phyloP scores from a whole-genome alignment of 2,888 invertebrate species.

The Oxycera nigricornis region DNA sequence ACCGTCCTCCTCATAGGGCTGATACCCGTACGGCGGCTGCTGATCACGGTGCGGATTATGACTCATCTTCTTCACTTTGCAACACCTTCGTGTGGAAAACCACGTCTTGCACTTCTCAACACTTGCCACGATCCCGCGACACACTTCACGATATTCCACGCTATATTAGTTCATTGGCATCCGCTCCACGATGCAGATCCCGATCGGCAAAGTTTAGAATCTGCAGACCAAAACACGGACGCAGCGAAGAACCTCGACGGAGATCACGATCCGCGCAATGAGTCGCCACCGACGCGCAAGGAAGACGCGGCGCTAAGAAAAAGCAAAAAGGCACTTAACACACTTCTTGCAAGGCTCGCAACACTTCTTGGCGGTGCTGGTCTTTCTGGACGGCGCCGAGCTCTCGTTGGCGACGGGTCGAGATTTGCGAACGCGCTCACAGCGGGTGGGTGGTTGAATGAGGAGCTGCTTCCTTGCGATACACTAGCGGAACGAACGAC shows the following conservation, averaged over 20 bases:
- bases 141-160: slow-evolving; percentile 7
- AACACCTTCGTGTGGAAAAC: not conserved
- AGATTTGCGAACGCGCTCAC: not conserved
- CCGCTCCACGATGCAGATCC: not conserved
- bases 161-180: no score
- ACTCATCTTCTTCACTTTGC: slow-evolving; percentile 17
- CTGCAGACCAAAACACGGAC: slow-evolving; percentile 31
- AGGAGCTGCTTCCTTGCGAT: slow-evolving; percentile 1
- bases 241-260: not conserved
- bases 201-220: slow-evolving; percentile 21
- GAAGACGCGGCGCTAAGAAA: slow-evolving; percentile 14
- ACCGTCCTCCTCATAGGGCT: not conserved
- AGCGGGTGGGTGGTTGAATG: slow-evolving; percentile 9
- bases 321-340: slow-evolving; percentile 26
- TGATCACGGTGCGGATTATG: slow-evolving; percentile 3
- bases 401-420: not conserved
- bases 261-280: not conserved
- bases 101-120: not conserved
- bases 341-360: not conserved
- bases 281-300: not conserved
- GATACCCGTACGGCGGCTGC: not conserved
- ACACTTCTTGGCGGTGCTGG: not conserved
- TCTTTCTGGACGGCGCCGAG: not conserved
- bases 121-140: slow-evolving; percentile 4
- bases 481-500: not conserved